phyloP scores from a whole-genome alignment of 2,888 invertebrate species.

The Aphrophora alni region DNA sequence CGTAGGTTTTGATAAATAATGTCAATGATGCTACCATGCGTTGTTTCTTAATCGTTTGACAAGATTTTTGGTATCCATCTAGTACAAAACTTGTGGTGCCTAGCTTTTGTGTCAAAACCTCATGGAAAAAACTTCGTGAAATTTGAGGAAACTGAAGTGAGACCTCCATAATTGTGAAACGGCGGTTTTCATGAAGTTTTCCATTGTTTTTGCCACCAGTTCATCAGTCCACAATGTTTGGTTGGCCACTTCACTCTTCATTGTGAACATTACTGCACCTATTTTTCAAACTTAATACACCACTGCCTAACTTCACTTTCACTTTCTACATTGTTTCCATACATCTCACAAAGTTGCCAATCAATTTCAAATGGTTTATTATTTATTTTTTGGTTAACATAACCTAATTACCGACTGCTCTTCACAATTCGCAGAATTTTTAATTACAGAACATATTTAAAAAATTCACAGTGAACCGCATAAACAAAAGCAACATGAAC shows the following conservation, averaged over 20 bases:
- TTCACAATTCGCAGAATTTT: not conserved
- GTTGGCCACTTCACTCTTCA: not conserved
- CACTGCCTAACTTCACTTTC: not conserved
- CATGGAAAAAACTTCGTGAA: no score
- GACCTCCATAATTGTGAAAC: not conserved
- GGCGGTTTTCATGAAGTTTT: not conserved
- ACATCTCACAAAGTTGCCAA: not conserved
- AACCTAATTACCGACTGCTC: no score
- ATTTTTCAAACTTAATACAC: not conserved
- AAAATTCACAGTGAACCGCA: not conserved
- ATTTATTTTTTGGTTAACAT: no score
- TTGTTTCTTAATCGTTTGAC: not conserved
- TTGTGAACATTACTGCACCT: not conserved
- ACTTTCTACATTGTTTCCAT: not conserved
- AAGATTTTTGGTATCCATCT: not conserved
- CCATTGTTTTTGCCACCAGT: not conserved
- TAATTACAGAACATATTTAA: not conserved
- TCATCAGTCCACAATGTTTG: not conserved
- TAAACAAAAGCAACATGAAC: no score
- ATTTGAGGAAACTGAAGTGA: no score
- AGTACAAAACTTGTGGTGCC: not conserved
- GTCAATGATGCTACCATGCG: not conserved
- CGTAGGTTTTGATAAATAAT: not conserved
- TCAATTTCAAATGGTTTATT: no score
- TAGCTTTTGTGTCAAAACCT: no score